Evolutionary conservation across 2,113 vertebrate species (phyloP).

Genomic region (Syrrhaptes paradoxus): DNA sequence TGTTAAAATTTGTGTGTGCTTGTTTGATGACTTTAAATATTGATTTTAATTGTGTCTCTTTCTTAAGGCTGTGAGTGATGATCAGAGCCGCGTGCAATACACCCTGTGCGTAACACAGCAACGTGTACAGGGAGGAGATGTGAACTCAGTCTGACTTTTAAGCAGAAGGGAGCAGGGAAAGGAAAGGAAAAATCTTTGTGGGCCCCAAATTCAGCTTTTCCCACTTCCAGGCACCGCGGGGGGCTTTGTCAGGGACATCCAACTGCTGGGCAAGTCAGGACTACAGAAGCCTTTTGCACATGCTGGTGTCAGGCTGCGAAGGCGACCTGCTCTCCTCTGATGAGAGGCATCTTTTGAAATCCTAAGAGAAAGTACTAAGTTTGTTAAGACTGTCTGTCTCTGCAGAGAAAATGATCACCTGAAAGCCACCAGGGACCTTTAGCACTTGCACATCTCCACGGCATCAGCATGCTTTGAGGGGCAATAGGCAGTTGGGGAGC

Average conservation of each 20-base stretch:
- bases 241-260: not conserved
- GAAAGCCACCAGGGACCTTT: not conserved
- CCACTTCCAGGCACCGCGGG: not conserved
- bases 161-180: not conserved
- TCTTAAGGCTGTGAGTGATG: not conserved
- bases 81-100: not conserved
- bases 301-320: not conserved
- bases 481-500: not conserved
- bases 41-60: not conserved
- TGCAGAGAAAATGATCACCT: not conserved
- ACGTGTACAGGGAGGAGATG: fast-evolving
- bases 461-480: fast-evolving
- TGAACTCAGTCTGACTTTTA: not conserved
- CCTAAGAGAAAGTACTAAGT: not conserved
- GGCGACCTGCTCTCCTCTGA: not conserved
- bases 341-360: not conserved
- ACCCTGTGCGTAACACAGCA: not conserved
- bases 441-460: not conserved
- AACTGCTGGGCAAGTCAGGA: not conserved
- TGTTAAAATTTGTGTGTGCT: constrained; percentile 6
- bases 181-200: not conserved
- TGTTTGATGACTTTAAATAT: constrained; percentile 39
- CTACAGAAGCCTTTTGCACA: not conserved
- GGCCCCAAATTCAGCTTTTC: not conserved
- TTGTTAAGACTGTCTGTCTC: not conserved